Evolutionary conservation across 2,113 vertebrate genomes (phyloP), one percentile per base, ranked within the genome.

Genomic region (Desmodus rotundus): DNA sequence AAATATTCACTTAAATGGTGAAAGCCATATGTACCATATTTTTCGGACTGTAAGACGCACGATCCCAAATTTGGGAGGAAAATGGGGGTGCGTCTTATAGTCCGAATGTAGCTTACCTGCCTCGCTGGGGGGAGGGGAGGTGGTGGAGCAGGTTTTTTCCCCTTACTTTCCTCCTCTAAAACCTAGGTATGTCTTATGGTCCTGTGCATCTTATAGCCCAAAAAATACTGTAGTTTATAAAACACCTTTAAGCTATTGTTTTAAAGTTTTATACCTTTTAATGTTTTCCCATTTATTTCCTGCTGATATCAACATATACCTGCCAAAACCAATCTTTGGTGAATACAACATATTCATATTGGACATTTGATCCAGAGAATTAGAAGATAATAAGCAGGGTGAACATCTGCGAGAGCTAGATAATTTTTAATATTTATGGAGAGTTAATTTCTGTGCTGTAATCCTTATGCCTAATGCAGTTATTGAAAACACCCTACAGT

Each of bases 201-300:
- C n/a, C n/a, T n/a, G n/a, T n/a, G n/a, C n/a, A n/a, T n/a, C n/a
- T n/a, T n/a, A n/a, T n/a, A n/a, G n/a, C n/a, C n/a, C n/a, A n/a
- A n/a, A n/a, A n/a, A n/a, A n/a, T n/a, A n/a, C 97, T 98, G 98
- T 97, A 98, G 96, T 98, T 98, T 98, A 98, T 98, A 98, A 98
- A 98, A 98, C 89, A 98, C 97, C 98, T 98, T 98, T 98, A 98
- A 99, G 98, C 98, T 98, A 98, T 98, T 98, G 98, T 98, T 98
- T 98, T 98, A 98, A 98, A 98, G 90, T 98, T 98, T 98, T 97
- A 98, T 97, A 98, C 96, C 95, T 98, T 98, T 98, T 98, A 98
- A 98, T 97, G 97, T 96, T 98, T 98, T 98, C 89, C 91, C 98
- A 98, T 98, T 98, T 98, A 98, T 98, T 98, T 98, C 98, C 98